Evolutionary conservation across 2,797 vertebrate species (phyloP), one percentile per base, ranked within the genome.

Genomic region (Etheostoma perlongum): DNA sequence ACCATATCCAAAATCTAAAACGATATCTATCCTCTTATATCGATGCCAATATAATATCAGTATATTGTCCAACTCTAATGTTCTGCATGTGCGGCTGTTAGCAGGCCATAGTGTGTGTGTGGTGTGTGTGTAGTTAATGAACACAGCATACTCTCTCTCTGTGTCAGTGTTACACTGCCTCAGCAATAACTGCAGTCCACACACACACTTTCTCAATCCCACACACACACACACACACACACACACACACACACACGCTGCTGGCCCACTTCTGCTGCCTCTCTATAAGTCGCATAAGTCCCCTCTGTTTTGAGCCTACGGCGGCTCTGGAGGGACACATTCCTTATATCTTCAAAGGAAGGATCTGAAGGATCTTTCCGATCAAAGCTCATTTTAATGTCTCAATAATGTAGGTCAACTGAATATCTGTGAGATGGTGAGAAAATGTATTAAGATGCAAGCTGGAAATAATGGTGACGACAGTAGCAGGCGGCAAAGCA

Each of bases 131-230:
- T 58, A 12, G 7, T 1, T 57, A 40, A 9, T 72, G 49, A 30
- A 30, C 72, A 66, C 36, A 27, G 49, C 27, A 51, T 9, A 36
- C 33, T 76, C 42, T 88, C 42, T 88, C 64, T 86, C 66, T 90
- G 77, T 91, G 88, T 92, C 82, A 93, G 86, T 91, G 84, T 91
- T 74, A 83, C 86, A 64, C 74, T 25, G 53, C 70, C 60, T 86
- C 85, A 88, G 79, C 81, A 84, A 15, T 67, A 84, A 76, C 51
- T 67, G 55, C 75, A 74, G 4, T 46, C 75, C 65, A 44, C 83
- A 33, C 82, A 77, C 77, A 60, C 75, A 63, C 48, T 48, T 9
- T 54, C 51, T 67, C 8, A 2, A 10, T 21, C 46, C 2, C 53
- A 54, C 25, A 47, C 51, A 55, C 33, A 44, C 13, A 60, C 66